phyloP scores from a whole-genome alignment of 2,113 vertebrate genomes.

The Hydrochoerus hydrochaeris region DNA sequence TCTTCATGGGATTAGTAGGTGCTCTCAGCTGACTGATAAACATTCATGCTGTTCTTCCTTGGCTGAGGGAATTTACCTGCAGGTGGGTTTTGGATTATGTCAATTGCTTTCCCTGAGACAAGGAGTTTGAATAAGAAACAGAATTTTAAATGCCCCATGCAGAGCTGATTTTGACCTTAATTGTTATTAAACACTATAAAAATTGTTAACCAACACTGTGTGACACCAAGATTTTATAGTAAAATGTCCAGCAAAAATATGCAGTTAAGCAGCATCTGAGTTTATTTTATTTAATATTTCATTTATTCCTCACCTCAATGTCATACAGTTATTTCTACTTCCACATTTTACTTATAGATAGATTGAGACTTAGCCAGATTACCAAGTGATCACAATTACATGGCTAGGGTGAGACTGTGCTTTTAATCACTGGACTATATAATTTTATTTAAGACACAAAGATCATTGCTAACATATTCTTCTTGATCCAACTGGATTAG shows the following conservation, averaged over 20 bases:
- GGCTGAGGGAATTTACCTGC: not conserved
- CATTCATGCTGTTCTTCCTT: not conserved
- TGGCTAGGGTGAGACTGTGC: too few species aligned
- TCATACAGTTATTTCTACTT: not conserved
- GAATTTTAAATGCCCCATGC: not conserved
- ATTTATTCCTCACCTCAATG: conserved; percentile 44
- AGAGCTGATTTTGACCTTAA: not conserved
- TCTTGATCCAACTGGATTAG: not conserved
- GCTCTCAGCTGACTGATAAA: not conserved
- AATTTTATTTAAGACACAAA: not conserved
- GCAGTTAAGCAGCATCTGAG: not conserved
- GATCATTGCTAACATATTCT: not conserved
- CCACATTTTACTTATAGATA: not conserved
- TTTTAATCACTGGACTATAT: not conserved
- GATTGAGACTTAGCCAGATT: not conserved
- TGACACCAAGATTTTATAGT: not conserved
- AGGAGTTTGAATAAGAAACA: not conserved
- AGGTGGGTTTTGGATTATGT: not conserved
- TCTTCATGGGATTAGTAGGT: not conserved
- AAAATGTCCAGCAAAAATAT: conserved; percentile 20
- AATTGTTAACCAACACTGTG: not conserved
- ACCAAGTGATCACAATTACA: not conserved
- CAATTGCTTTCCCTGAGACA: not conserved
- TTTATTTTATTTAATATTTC: not conserved
- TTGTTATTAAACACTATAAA: not conserved